Conservation (phyloP, 1,140 invertebrate genomes). For the Steinernema feltiae region DNA sequence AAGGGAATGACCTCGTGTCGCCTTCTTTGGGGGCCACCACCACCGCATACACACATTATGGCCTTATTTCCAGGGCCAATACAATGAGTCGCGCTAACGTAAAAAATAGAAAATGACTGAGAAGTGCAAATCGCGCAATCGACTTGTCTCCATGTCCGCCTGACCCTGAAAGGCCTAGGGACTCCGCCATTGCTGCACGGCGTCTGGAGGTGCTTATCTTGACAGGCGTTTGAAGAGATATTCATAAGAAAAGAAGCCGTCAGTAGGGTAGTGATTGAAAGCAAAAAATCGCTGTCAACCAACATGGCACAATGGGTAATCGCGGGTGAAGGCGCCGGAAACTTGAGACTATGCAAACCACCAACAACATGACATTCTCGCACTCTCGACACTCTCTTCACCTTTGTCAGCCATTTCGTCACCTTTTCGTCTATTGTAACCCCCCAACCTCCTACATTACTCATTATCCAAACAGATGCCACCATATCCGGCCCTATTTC, state of each 20-base stretch:
- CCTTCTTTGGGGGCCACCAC: constrained; percentile 5
- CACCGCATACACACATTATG: background rate
- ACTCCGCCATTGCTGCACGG: background rate
- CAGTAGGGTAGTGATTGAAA: background rate
- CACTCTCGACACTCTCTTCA: background rate
- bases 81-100: background rate
- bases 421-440: background rate
- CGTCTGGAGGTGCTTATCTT: background rate
- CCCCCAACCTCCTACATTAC: background rate
- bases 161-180: background rate
- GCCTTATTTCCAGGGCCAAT: background rate
- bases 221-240: background rate
- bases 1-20: background rate
- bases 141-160: background rate
- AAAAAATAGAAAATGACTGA: background rate
- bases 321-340: background rate
- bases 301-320: background rate
- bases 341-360: constrained; percentile 1
- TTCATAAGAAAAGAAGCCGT: background rate
- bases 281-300: background rate
- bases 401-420: constrained; percentile 8
- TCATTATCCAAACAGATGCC: background rate
- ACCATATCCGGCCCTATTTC: background rate
- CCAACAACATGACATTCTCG: background rate
- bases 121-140: background rate